Evolutionary conservation across 2,888 invertebrate species (phyloP).

Genomic region (Onthophagus sagittarius): DNA sequence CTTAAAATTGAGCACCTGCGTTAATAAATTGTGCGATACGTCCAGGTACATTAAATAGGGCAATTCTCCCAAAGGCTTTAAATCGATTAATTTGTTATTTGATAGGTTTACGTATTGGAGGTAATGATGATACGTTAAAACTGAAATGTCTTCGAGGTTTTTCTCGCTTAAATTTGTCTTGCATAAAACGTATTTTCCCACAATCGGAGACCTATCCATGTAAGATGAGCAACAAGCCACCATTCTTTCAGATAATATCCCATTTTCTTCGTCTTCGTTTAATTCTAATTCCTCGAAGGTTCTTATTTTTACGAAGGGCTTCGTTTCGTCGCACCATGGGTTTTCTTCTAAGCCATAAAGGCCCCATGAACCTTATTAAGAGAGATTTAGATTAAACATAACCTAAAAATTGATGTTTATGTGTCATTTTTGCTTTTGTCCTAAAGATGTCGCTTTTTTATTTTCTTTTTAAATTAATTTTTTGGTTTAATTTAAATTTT

Average conservation of each 20-base stretch:
- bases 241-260: constrained; percentile 53
- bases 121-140: constrained; percentile 54
- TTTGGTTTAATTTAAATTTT: constrained; percentile 1
- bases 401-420: not conserved
- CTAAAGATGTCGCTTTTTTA: not conserved
- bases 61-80: constrained; percentile 53
- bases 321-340: constrained; percentile 32
- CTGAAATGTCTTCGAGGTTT: constrained; percentile 50
- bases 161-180: constrained; percentile 46
- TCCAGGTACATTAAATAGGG: constrained; percentile 57
- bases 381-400: not conserved
- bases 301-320: constrained; percentile 27
- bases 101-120: constrained; percentile 60
- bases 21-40: constrained; percentile 55
- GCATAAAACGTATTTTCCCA: constrained; percentile 53
- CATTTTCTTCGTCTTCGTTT: constrained; percentile 40
- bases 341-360: constrained; percentile 28
- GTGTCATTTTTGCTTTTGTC: not conserved
- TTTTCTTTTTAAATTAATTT: not conserved
- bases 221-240: constrained; percentile 54
- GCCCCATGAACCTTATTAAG: constrained; percentile 32
- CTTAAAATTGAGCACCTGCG: constrained; percentile 53
- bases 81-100: constrained; percentile 53
- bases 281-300: constrained; percentile 30
- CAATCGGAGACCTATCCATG: constrained; percentile 54